These are phyloP conservation scores for Cyaniris semiargus DNA, from an alignment of 2,888 invertebrate genomes.

Conservation along the genomic window DNA sequence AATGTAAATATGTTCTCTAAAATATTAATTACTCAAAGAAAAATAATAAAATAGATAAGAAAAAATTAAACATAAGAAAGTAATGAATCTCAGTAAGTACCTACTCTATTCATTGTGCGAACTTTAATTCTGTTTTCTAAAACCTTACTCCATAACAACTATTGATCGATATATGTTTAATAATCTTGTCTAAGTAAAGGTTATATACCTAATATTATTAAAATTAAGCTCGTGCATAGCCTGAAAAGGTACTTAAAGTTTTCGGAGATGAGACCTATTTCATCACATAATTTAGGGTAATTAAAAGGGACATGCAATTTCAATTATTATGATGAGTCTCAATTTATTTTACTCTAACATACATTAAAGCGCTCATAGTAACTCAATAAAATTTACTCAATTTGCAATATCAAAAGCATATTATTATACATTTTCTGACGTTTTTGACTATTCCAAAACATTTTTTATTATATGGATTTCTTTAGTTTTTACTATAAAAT, in stretches of 20 bases:
- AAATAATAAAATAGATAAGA: no score
- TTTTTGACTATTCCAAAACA: conserved; percentile 6
- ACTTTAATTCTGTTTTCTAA: neutral
- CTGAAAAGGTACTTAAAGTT: neutral
- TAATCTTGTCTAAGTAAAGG: no score
- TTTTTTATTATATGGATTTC: neutral
- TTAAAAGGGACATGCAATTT: neutral
- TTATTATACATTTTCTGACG: conserved; percentile 27
- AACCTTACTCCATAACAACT: neutral
- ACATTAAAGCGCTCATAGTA: conserved; percentile 28
- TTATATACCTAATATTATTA: neutral
- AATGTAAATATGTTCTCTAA: no score
- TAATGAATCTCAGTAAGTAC: neutral
- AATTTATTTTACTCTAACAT: conserved; percentile 16
- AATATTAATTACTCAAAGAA: no score
- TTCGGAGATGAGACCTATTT: neutral
- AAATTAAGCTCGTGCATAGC: conserved; percentile 27
- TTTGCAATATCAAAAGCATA: conserved; percentile 48
- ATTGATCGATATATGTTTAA: neutral
- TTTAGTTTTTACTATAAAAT: neutral
- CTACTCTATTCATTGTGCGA: neutral
- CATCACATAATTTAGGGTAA: neutral
- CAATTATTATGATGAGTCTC: neutral
- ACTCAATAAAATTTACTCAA: conserved; percentile 35
- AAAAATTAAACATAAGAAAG: neutral